phyloP scores from a whole-genome alignment of 2,113 vertebrate species.

The Mystacornis crossleyi region DNA sequence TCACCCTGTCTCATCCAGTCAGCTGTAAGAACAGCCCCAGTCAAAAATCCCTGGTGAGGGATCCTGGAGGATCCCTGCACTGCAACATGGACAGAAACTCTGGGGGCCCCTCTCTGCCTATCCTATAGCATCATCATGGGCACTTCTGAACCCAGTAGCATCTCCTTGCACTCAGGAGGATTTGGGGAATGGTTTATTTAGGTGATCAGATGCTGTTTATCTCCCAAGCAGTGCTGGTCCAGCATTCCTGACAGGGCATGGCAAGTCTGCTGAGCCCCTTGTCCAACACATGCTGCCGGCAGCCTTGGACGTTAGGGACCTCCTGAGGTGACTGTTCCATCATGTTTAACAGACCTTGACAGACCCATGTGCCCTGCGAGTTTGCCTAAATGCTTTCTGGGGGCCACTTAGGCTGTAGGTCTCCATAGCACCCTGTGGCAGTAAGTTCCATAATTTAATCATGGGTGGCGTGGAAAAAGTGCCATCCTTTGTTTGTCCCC shows the following conservation, averaged over 20 bases:
- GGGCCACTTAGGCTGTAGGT: neutral
- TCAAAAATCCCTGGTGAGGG: neutral
- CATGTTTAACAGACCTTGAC: neutral
- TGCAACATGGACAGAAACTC: neutral
- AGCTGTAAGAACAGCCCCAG: neutral
- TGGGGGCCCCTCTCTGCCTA: neutral
- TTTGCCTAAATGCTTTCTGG: slow-evolving; percentile 17
- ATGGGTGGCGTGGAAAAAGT: neutral
- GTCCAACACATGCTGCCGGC: rapidly evolving
- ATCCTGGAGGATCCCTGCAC: neutral
- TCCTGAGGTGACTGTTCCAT: neutral
- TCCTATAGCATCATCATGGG: neutral
- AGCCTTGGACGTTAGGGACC: neutral
- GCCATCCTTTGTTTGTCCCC: neutral
- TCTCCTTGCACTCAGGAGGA: neutral
- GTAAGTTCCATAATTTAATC: slow-evolving; percentile 7
- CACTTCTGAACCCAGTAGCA: neutral
- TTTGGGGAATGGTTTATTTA: neutral
- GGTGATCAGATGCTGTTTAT: neutral
- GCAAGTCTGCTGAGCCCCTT: neutral
- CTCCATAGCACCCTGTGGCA: slow-evolving; percentile 40
- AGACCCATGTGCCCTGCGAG: neutral
- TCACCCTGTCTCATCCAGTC: neutral
- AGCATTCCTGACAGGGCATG: neutral
- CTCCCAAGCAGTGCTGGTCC: neutral